phyloP scores from a whole-genome alignment of 2,113 vertebrate genomes.

The Osmerus mordax region DNA sequence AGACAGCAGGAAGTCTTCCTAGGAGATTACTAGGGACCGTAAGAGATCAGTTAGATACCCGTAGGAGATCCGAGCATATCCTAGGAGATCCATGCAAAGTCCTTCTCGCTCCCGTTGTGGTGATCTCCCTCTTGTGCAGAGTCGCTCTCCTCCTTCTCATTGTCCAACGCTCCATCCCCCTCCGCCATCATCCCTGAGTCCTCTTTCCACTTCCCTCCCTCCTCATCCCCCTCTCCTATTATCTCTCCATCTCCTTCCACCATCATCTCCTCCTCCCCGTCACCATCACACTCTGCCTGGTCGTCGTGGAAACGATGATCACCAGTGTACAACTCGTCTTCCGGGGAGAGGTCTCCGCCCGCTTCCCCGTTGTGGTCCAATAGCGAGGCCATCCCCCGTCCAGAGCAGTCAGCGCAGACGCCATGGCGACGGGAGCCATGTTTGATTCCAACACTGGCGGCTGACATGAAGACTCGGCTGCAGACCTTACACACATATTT shows the following conservation, averaged over 20 bases:
- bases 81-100: conserved; percentile 96
- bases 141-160: conserved; percentile 82
- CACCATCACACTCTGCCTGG: conserved; percentile 70
- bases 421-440: conserved; percentile 95
- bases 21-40: conserved; percentile 54
- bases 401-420: conserved; percentile 88
- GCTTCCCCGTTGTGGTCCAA: conserved; percentile 79
- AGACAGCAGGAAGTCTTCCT: conserved; percentile 55
- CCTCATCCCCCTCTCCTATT: conserved; percentile 82
- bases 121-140: conserved; percentile 82
- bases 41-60: conserved; percentile 41
- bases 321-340: conserved; percentile 81
- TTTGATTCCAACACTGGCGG: conserved; percentile 96
- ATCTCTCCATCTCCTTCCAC: conserved; percentile 78
- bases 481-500: conserved; percentile 98
- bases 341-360: conserved; percentile 82
- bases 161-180: conserved; percentile 76
- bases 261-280: conserved; percentile 74
- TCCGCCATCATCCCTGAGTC: conserved; percentile 80
- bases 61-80: conserved; percentile 22
- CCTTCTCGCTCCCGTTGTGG: conserved; percentile 82
- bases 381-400: conserved; percentile 76
- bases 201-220: conserved; percentile 78
- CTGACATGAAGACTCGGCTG: conserved; percentile 95
- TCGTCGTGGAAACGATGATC: conserved; percentile 86